Evolutionary conservation across 2,113 vertebrate species (phyloP), one percentile per base, ranked within the genome.

Genomic region (Apteryx owenii): DNA sequence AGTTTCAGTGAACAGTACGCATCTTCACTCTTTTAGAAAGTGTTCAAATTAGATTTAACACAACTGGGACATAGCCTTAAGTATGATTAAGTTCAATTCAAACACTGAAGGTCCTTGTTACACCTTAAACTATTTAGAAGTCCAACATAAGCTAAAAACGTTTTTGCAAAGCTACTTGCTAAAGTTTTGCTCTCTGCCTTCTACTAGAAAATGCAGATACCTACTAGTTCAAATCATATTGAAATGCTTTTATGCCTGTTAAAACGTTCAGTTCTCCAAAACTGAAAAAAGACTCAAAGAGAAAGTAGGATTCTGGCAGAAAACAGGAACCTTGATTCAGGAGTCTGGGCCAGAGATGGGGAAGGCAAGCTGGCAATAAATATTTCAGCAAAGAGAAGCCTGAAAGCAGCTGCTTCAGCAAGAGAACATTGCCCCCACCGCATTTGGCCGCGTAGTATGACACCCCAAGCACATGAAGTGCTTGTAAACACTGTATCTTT

Each of bases 221-320:
- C 10, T 4, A 13, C 4, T 3, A 9, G 10, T 48, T 50, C 44
- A 25, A 44, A 29, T 12, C 7, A 3, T 0, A 31, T 2, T 14
- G 25, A 68, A 26, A 31, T 10, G 15, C 4, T 51, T 33, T 50
- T n/a, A 9, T 10, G 40, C 19, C 56, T 61, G 21, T 29, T 81
- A 29, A 80, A 86, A n/a, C 3, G 22, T 31, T 53, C 29, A n/a
- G 28, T 22, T 23, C 33, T 66, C 40, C 54, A 42, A 22, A 7
- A 18, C 44, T 9, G 22, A 54, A 68, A 18, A 69, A 70, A 61
- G 38, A 50, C 22, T 77, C 11, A 22, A 4, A n/a, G 48, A 61
- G 10, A 29, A 81, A 42, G 0, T 0, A n/a, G n/a, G 31, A 51
- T 62, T 71, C 40, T n/a, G 33, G 38, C 5, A 85, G 44, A 60